A percentile compares a stretch with the other conserved stretches of the same genome.
These are phyloP conservation scores for Colossoma macropomum DNA, from an alignment of 2,113 vertebrate species.

Conservation along the genomic window DNA sequence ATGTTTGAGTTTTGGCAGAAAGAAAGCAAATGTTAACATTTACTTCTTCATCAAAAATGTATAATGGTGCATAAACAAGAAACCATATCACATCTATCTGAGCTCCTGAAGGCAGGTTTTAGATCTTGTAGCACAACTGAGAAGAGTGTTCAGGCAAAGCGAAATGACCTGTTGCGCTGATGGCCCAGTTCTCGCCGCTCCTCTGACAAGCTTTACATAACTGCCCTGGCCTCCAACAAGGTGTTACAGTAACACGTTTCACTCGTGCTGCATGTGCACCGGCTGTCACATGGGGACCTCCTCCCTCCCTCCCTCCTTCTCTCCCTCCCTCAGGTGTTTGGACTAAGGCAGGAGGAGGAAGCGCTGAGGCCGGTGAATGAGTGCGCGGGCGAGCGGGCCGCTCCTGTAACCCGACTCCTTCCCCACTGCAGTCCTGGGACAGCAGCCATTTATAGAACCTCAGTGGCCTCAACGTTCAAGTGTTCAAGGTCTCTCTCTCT, in stretches of 20 bases:
- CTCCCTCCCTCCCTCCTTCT: conserved; percentile 43
- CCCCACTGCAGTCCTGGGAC: conserved; percentile 37
- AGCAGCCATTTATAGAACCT: conserved; percentile 44
- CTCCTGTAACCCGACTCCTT: conserved; percentile 65
- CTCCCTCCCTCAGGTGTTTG: conserved; percentile 68
- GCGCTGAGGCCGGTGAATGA: conserved; percentile 6
- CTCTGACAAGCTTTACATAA: conserved; percentile 43
- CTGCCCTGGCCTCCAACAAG: conserved; percentile 59
- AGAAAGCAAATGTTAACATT: too few relatives aligned
- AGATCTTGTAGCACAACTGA: too few relatives aligned
- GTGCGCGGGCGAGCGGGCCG: conserved; percentile 55
- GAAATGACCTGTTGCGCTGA: background rate
- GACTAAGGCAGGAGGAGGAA: conserved; percentile 62
- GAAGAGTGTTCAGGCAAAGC: background rate
- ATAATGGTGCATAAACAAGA: too few relatives aligned
- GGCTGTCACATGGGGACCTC: conserved; percentile 70
- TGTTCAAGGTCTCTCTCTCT: conserved; percentile 41
- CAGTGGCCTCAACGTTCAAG: conserved; percentile 11
- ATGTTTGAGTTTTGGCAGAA: too few relatives aligned
- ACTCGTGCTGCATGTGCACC: conserved; percentile 70
- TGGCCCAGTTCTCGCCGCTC: background rate
- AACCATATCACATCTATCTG: too few relatives aligned
- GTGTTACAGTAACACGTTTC: conserved; percentile 77
- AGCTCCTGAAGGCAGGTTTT: too few relatives aligned
- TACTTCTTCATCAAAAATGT: background rate